These are phyloP conservation scores for Cheilosia pagana DNA, from an alignment of 2,888 invertebrate species.

Conservation along the genomic window DNA sequence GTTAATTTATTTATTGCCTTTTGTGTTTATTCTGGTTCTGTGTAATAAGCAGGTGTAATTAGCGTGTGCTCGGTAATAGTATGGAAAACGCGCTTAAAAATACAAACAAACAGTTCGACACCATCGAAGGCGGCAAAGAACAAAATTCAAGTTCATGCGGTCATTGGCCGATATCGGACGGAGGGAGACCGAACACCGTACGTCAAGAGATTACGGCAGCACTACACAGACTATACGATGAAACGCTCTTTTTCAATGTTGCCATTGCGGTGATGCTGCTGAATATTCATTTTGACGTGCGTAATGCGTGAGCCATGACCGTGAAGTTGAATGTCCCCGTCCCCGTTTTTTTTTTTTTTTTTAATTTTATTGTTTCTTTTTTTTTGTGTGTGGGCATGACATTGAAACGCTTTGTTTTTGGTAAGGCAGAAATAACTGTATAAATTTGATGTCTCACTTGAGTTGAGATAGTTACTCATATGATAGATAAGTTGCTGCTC, in stretches of 20 bases:
- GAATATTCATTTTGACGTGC: conserved; percentile 10
- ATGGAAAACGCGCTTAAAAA: conserved; percentile 5
- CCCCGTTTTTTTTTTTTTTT: conserved; percentile 32
- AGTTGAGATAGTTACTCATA: neutral
- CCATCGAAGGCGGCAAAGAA: conserved; percentile 2
- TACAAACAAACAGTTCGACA: neutral
- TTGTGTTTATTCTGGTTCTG: conserved; percentile 2
- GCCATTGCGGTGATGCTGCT: conserved; percentile 11
- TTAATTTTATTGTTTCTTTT: neutral
- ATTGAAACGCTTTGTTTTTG: conserved; percentile 29
- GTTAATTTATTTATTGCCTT: neutral
- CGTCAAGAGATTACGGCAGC: conserved; percentile 20
- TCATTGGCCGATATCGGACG: conserved; percentile 52
- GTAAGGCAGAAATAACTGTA: conserved; percentile 28
- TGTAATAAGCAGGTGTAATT: conserved; percentile 40
- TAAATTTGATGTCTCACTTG: conserved; percentile 3
- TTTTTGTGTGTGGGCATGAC: conserved; percentile 40
- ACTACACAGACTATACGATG: neutral
- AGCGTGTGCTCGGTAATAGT: conserved; percentile 32
- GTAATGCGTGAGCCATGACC: conserved; percentile 60
- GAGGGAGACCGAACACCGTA: neutral
- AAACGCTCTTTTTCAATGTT: conserved; percentile 1
- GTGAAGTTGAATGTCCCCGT: conserved; percentile 64
- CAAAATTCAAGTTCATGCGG: conserved; percentile 58
- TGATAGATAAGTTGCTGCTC: too few species aligned